phyloP scores from a whole-genome alignment of 2,797 vertebrate genomes.

The Micrastur ruficollis region DNA sequence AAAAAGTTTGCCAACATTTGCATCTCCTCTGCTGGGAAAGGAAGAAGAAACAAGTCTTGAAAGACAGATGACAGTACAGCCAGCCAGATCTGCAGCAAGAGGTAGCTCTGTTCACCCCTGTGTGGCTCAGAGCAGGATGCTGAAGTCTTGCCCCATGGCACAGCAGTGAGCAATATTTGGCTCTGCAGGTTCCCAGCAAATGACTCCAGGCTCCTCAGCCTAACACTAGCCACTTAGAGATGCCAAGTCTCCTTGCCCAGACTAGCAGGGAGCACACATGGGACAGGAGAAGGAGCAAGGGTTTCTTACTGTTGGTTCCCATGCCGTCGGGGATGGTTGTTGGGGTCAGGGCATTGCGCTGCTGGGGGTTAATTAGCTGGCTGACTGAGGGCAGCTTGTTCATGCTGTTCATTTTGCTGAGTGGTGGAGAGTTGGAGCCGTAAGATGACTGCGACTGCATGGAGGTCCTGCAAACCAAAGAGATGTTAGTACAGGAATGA shows the following conservation, averaged over 20 bases:
- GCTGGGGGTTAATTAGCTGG: conserved; percentile 98
- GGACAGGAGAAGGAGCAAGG: not conserved
- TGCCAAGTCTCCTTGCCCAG: not conserved
- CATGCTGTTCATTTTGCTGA: conserved; percentile 88
- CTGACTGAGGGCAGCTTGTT: conserved; percentile 99
- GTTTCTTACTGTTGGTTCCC: conserved; percentile 91
- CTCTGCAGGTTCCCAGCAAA: not conserved
- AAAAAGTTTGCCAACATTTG: not conserved
- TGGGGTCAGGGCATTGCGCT: conserved; percentile 93
- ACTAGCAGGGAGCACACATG: not conserved
- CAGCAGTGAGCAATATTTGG: not conserved
- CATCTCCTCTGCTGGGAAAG: not conserved
- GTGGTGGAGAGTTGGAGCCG: conserved; percentile 89
- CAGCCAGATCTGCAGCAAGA: not conserved
- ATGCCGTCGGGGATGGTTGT: conserved; percentile 90
- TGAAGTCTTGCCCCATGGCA: not conserved
- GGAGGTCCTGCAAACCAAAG: conserved; percentile 81
- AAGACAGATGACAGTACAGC: not conserved
- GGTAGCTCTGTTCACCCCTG: not conserved
- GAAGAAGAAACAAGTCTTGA: not conserved
- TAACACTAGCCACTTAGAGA: not conserved
- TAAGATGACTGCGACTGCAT: conserved; percentile 88
- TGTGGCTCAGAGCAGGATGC: not conserved
- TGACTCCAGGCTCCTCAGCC: not conserved
- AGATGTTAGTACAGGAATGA: not conserved